A percentile compares a stretch with the other conserved stretches of the same genome.
These are phyloP conservation scores for Agriopis aurantiaria DNA, from an alignment of 2,888 invertebrate genomes.

Conservation along the genomic window DNA sequence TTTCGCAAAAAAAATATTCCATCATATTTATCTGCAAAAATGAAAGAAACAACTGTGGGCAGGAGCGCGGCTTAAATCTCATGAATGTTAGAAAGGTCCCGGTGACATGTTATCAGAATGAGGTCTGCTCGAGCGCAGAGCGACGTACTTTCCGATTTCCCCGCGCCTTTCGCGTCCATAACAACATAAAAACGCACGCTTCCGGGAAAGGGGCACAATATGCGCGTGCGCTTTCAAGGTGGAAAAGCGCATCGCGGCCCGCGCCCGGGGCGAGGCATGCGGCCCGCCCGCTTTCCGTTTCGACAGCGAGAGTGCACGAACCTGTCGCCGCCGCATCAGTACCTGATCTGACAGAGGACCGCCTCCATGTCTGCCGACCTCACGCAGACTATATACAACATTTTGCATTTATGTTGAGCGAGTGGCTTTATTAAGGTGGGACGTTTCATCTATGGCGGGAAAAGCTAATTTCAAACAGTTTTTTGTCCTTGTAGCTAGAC, in stretches of 20 bases:
- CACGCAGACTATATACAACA: no score
- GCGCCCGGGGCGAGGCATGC: constrained; percentile 33
- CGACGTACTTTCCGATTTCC: constrained; percentile 17
- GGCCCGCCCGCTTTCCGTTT: constrained; percentile 62
- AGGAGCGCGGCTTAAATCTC: no score
- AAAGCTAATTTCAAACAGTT: no score
- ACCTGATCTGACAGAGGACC: constrained; percentile 26
- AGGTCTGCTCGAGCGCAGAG: neutral
- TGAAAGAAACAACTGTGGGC: neutral
- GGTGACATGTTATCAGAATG: neutral
- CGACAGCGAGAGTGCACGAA: constrained; percentile 58
- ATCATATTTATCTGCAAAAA: neutral
- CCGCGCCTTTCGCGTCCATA: constrained; percentile 17
- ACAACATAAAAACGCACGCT: constrained; percentile 20
- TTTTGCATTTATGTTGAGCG: neutral
- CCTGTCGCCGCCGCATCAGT: constrained; percentile 42
- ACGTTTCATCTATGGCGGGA: no score
- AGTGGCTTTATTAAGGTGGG: no score
- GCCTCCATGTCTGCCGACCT: constrained; percentile 1
- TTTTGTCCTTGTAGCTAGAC: no score
- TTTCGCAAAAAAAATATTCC: neutral
- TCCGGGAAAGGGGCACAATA: constrained; percentile 27
- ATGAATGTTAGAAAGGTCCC: no score
- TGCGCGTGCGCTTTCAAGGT: constrained; percentile 29
- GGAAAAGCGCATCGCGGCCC: constrained; percentile 24